phyloP scores from a whole-genome alignment of 2,888 invertebrate species.

The Napeogenes inachia region DNA sequence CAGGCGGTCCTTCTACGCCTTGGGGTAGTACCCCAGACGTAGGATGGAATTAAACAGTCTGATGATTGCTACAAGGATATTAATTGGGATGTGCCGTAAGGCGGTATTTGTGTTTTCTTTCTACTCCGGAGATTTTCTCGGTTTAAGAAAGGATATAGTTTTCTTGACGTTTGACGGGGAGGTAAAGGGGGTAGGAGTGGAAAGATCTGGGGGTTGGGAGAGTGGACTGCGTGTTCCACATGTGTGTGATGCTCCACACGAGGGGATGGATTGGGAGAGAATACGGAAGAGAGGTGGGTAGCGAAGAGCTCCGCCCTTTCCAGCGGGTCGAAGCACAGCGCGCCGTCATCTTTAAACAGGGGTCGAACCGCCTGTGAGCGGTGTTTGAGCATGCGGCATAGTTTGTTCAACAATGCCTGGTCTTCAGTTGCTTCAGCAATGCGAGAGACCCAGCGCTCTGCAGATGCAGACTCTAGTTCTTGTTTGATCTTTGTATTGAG shows the following conservation, averaged over 20 bases:
- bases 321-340: conserved; percentile 11
- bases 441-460: too few relatives aligned
- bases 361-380: conserved; percentile 8
- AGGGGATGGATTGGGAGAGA: conserved; percentile 11
- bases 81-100: neutral
- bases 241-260: neutral
- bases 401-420: too few relatives aligned
- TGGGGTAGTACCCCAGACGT: too few relatives aligned
- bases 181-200: neutral
- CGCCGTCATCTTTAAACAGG: conserved; percentile 12
- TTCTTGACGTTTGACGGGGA: conserved; percentile 16
- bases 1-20: too few relatives aligned
- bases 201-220: conserved; percentile 3
- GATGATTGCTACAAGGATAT: neutral
- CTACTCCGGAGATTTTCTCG: neutral
- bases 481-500: too few relatives aligned
- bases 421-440: too few relatives aligned
- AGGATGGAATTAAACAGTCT: too few relatives aligned
- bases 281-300: conserved; percentile 2
- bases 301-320: conserved; percentile 26
- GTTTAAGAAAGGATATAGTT: neutral
- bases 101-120: conserved; percentile 1
- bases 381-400: too few relatives aligned
- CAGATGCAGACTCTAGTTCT: too few relatives aligned
- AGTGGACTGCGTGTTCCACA: neutral